phyloP scores from a whole-genome alignment of 2,888 invertebrate species.

The Chrysolina americana region DNA sequence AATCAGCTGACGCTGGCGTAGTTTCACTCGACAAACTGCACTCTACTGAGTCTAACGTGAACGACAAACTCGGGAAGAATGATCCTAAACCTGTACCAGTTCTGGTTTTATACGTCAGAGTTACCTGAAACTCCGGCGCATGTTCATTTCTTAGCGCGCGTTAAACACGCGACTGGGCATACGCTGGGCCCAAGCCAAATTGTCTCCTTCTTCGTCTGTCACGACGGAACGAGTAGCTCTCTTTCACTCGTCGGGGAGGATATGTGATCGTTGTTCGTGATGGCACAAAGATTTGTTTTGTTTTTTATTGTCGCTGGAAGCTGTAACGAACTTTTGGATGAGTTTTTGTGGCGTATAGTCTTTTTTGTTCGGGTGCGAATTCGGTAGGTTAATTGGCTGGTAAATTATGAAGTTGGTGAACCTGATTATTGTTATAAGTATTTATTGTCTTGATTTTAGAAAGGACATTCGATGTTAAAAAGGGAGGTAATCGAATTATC shows the following conservation, averaged over 20 bases:
- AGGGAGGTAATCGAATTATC: background rate
- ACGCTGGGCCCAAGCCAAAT: constrained; percentile 57
- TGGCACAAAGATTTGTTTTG: constrained; percentile 36
- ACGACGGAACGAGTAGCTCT: background rate
- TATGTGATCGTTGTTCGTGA: constrained; percentile 25
- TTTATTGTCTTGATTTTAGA: constrained; percentile 17
- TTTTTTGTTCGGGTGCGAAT: constrained; percentile 40
- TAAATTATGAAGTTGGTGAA: constrained; percentile 32
- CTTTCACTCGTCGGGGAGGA: constrained; percentile 15
- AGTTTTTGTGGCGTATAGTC: constrained; percentile 38
- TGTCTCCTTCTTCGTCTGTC: constrained; percentile 43
- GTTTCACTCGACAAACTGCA: constrained; percentile 11
- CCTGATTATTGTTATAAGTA: constrained; percentile 34
- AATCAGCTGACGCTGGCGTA: constrained; percentile 48
- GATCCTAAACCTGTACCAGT: constrained; percentile 37
- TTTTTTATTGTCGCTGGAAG: constrained; percentile 51
- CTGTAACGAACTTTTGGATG: constrained; percentile 56
- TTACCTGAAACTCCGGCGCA: constrained; percentile 56
- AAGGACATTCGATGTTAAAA: background rate
- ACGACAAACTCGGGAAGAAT: constrained; percentile 34
- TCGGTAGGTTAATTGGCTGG: constrained; percentile 42
- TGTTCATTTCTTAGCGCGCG: constrained; percentile 65
- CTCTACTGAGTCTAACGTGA: constrained; percentile 9
- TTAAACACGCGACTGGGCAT: constrained; percentile 67
- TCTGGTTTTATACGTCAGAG: constrained; percentile 36